Base-by-base conservation (phyloP, 35 echinoderm and acorn worm species). In the Hemicentrotus pulcherrimus region DNA sequence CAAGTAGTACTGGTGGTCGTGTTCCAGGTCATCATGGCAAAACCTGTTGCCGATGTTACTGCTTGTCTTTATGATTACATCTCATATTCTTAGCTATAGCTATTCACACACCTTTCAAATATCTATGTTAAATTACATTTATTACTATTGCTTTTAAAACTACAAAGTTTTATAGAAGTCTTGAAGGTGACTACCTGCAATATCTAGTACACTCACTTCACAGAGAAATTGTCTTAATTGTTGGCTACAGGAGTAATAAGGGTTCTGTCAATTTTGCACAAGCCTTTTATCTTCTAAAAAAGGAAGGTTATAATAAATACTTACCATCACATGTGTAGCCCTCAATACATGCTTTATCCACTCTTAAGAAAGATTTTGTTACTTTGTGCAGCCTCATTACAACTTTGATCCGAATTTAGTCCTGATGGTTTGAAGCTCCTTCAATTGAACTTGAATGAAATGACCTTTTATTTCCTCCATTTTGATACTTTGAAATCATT, bases 401-500 rank as follows among this genome's bases (percentile, higher is more conserved):
- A 78, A 78, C 19, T 78, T 78, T 55, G 50, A 10, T 12, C 10
- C 10, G 15, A 55, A 14, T 12, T 15, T 55, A 55, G 50, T 55
- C 2, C 0, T n/a, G 65, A 28, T 59, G 52, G 52, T 59, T 41
- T 41, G 2, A 55, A 55, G 50, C 65, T 78, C 22, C 61, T 19
- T 28, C 4, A 22, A 22, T 78, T 78, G 65, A 78, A 28, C 65
- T 78, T 24, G 19, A 22, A 14, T 52, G 28, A 93, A 31, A 93
- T 31, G 47, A 93, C 58, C 10, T 93, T 93, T 47, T 93, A 52
- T 47, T 47, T 31, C 31, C 32, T 18, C 58, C 46, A 9, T 16
- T 47, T 24, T 47, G 91, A 46, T 93, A 52, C 91, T 31, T 52
- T 93, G 46, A 31, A 31, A 47, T 93, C 47, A 33, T 93, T 91